Evolutionary conservation across 2,113 vertebrate species (phyloP), one percentile per base, ranked within the genome.

Genomic region (Oreamnos americanus): DNA sequence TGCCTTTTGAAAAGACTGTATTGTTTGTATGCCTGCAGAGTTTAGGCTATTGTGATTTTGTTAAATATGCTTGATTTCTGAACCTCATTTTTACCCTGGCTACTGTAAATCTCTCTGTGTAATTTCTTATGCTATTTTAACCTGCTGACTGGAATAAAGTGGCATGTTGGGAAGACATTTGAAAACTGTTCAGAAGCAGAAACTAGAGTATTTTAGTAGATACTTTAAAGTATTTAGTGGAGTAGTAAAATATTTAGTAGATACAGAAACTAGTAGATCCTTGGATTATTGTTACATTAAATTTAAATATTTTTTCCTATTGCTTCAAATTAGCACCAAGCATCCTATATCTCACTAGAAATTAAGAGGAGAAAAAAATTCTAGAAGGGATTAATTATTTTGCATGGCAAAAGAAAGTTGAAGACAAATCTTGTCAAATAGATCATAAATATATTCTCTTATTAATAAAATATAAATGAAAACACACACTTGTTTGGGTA

Each of bases 391-490:
- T 90, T 81, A n/a, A 33, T 71, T 83, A 62, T 93, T 97, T 51
- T 91, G 5, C 15, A 78, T n/a, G n/a, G 5, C 17, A 82, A 96
- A 95, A 43, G 11, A 71, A 83, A 87, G 58, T 39, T 3, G 90
- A 89, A 81, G 6, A 25, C 7, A 7, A 28, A 28, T 36, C 10
- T 90, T 91, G 36, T 30, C 33, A n/a, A 16, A 15, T 86, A 85
- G 21, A 15, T 36, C 10, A 82, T 87, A 4, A 11, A 36, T 60
- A 71, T 90, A 67, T 82, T 71, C 6, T 60, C 86, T 81, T 25
- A 51, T 76, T 84, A 94, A 84, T 45, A 96, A 85, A 76, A 94
- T 86, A 9, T 55, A 92, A n/a, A 19, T 94, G 33, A 96, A 94
- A 81, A 82, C 55, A 67, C 26, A 33, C 11, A 67, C 17, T n/a